Evolutionary conservation across 2,797 vertebrate genomes (phyloP), one percentile per base, ranked within the genome.

Genomic region (Danio choprae): DNA sequence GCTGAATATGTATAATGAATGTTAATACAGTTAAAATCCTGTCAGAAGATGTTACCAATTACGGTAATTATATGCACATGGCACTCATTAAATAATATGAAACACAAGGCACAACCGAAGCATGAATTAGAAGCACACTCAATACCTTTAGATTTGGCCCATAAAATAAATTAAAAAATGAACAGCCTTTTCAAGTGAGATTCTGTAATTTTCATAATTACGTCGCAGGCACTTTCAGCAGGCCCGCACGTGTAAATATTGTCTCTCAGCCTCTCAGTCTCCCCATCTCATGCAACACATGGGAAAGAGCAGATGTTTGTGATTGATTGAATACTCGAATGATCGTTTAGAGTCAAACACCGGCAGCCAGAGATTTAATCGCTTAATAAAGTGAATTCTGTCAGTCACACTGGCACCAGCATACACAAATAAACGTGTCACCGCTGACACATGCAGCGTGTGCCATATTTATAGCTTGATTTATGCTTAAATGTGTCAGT

Each of bases 1-100:
- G 40, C 79, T 89, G 87, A 90, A 90, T 91, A 87, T 91, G 88
- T 87, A 87, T 90, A 83, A 86, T 82, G 85, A 87, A 88, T 89
- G 79, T 84, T 84, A 89, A 87, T 87, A 69, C 78, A 86, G 85
- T 90, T 85, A 83, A 68, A 89, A 89, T 81, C 77, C 82, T 86
- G 74, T 88, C 85, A 86, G 84, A 88, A 88, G 81, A 89, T 86
- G 87, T 84, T 83, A 85, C 84, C 80, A 90, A 88, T 87, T 91
- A 86, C 43, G 73, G 70, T 86, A 85, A 88, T 89, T 85, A 84
- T 83, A 83, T 87, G 84, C 88, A 73, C 84, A 85, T 29, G 63
- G 58, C 84, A 79, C 87, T 87, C 83, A 88, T 88, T 86, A 90
- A 88, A 88, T 88, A 75, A 84, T 87, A 77, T 81, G 74, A 86